Base-by-base conservation (phyloP, 2,888 invertebrate genomes). In the Dusona sp. region DNA sequence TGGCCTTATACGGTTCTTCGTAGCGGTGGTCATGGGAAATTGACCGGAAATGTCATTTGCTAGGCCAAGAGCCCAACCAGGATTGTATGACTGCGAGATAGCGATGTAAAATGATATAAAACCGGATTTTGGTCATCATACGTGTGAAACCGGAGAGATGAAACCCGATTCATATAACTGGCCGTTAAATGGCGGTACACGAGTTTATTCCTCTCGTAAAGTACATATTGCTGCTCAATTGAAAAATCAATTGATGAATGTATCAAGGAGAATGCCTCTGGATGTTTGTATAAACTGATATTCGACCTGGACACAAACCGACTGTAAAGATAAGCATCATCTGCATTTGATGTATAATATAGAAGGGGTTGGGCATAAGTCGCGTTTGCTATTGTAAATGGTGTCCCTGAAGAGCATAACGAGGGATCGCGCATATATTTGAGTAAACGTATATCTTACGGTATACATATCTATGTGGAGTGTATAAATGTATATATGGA, bases 11-110 rank as follows among this genome's bases (percentile, higher is more conserved):
- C 70, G 70, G 57, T 68, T 79, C 84, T 75, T 54, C 72, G 48
- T 1, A 57, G 19, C 79, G 48, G 33, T 48, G 68, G 68, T 77
- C 42, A 82, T 83, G 86, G 85, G 85, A 86, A 89, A 88, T 89
- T 86, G 86, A 87, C 86, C 87, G 82, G 88, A 88, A 87, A 87
- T 88, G 81, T 87, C 86, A 77, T 87, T 87, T 72, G 54, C 77
- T 64, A 75, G 82, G 70, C 67, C 36, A 68, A 72, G 29, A 29
- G 61, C 16, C 57, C 2, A 54, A 9, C 22, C 2, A 29, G 74
- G 45, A 67, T 77, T 51, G 72, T 68, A 79, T 67, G 57, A 25
- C 42, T 67, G 33, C 33, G 48, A 61, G 11, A 29, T 51, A 33
- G 16, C 61, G 45, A 38, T 61, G 68, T 85, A 36, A 33, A 25